Percentiles rank a stretch among this genome's conserved stretches.
Conservation (phyloP, 2,888 invertebrate genomes). For the Ecliptopera silaceata region DNA sequence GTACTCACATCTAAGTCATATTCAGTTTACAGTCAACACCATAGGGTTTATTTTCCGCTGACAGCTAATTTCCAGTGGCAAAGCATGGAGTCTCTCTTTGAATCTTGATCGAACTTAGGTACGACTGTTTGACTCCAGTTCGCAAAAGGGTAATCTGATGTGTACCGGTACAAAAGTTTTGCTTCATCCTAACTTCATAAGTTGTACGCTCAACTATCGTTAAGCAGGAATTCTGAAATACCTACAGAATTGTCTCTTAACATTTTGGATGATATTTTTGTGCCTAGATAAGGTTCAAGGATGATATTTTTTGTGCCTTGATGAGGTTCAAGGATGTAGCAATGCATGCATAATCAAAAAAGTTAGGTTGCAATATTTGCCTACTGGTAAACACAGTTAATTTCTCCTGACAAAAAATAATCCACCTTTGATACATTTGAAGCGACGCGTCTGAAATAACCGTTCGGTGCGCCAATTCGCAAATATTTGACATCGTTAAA, state of each 20-base stretch:
- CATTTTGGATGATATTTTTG: no score
- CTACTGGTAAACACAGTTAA: conserved; percentile 18
- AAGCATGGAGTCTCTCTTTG: conserved; percentile 24
- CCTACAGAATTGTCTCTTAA: no score
- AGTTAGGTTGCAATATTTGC: no score
- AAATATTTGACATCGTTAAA: conserved; percentile 62
- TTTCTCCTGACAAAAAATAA: no score
- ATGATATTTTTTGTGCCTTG: no score
- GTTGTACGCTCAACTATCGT: conserved; percentile 20
- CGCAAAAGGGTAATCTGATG: conserved; percentile 13
- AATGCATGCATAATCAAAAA: conserved; percentile 5
- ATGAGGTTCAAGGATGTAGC: no score
- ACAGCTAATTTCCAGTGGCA: not conserved
- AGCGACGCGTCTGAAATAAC: conserved; percentile 40
- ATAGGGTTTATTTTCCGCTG: not conserved
- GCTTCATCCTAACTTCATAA: conserved; percentile 36
- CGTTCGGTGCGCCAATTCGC: conserved; percentile 45
- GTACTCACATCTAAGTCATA: not conserved
- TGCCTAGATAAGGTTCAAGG: no score
- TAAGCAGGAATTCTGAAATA: not conserved
- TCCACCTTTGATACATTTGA: conserved; percentile 21
- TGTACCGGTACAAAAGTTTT: conserved; percentile 29
- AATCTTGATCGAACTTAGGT: conserved; percentile 37
- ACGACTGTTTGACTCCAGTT: conserved; percentile 31
- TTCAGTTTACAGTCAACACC: not conserved